phyloP scores from a whole-genome alignment of 1,140 invertebrate species.

The Apocrypta bakeri region DNA sequence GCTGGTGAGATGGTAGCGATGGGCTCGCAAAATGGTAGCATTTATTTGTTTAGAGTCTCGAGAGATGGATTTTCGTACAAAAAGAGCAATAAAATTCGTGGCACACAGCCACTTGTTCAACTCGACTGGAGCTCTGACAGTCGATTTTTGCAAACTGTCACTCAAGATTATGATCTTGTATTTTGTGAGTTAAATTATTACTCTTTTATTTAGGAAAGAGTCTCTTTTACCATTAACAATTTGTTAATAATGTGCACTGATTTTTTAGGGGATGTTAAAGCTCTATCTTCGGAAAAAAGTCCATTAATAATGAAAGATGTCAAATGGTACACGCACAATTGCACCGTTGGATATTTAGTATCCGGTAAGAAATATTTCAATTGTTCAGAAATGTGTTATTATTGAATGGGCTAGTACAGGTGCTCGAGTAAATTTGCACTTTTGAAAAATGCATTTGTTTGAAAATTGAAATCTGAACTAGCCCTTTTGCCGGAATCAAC shows the following conservation, averaged over 20 bases:
- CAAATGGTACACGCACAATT: constrained; percentile 90
- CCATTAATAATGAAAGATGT: constrained; percentile 91
- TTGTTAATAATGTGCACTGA: neutral
- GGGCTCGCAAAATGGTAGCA: constrained; percentile 91
- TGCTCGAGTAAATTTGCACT: no score
- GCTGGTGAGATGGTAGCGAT: constrained; percentile 93
- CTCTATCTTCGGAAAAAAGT: constrained; percentile 87
- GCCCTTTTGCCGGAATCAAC: no score
- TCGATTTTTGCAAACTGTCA: constrained; percentile 90
- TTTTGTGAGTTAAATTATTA: constrained; percentile 82
- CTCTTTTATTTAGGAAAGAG: neutral
- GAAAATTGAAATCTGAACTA: no score
- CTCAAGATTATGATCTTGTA: constrained; percentile 92
- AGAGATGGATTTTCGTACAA: constrained; percentile 91
- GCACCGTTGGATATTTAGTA: constrained; percentile 88
- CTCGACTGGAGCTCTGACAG: constrained; percentile 95
- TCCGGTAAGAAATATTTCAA: constrained; percentile 78
- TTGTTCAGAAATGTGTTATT: no score
- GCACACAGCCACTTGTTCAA: constrained; percentile 86
- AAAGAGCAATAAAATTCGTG: constrained; percentile 89
- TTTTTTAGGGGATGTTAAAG: constrained; percentile 86
- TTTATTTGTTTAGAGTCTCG: constrained; percentile 89
- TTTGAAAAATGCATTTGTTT: no score
- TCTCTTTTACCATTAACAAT: neutral
- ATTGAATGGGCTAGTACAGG: no score